phyloP scores from a whole-genome alignment of 2,888 invertebrate species.

The Petrolisthes manimaculis region DNA sequence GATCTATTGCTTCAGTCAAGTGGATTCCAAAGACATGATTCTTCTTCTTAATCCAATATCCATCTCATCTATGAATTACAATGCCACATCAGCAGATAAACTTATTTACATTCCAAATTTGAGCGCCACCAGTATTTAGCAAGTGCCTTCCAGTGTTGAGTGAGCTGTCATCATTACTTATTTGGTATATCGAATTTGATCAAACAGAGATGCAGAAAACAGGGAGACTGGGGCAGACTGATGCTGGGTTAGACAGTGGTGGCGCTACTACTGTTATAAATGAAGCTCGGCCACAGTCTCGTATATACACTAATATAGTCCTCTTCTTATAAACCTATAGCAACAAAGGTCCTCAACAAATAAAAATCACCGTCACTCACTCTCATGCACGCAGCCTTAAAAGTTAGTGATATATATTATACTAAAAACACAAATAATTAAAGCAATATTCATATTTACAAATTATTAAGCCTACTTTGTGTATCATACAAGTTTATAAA shows the following conservation, averaged over 20 bases:
- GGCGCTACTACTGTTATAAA: neutral
- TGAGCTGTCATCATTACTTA: too few relatives aligned
- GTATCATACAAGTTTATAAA: conserved; percentile 47
- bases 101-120: conserved; percentile 21
- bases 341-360: conserved; percentile 54
- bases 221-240: neutral
- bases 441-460: conserved; percentile 62
- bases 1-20: conserved; percentile 25
- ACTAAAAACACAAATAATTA: conserved; percentile 63
- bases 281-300: conserved; percentile 12
- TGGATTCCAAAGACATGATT: neutral
- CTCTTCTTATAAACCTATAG: conserved; percentile 59
- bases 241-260: neutral
- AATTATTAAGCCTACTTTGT: conserved; percentile 61
- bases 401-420: conserved; percentile 57
- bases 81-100: conserved; percentile 47
- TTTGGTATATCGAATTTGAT: too few relatives aligned
- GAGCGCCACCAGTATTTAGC: neutral
- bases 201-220: too few relatives aligned
- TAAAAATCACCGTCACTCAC: conserved; percentile 36
- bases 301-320: conserved; percentile 55
- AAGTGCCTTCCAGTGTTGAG: too few relatives aligned
- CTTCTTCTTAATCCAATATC: conserved; percentile 19
- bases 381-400: conserved; percentile 52
- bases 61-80: conserved; percentile 41